Percentiles rank a stretch among this genome's conserved stretches.
Conservation (phyloP, 1,140 invertebrate genomes). For the Caenorhabditis tropicalis region DNA sequence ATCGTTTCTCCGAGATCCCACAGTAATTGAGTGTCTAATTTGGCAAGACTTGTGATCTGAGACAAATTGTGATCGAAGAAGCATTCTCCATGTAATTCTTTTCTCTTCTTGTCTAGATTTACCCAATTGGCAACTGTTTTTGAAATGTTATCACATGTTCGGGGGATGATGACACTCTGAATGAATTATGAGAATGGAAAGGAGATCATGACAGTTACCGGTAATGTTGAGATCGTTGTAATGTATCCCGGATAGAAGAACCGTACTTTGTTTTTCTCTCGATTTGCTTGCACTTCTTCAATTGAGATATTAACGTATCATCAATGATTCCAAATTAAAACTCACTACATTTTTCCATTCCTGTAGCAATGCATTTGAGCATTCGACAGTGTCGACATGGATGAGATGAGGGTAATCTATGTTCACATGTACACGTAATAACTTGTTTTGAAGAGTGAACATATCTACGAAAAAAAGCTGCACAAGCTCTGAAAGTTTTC, state of each 20-base stretch:
- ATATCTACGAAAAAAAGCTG: constrained; percentile 11
- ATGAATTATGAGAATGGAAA: neutral
- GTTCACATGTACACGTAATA: neutral
- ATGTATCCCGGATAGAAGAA: neutral
- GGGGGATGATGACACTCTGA: neutral
- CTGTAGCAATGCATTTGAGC: neutral
- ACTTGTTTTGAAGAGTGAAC: neutral
- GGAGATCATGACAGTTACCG: neutral
- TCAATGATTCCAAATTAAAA: neutral
- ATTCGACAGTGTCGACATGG: constrained; percentile 14
- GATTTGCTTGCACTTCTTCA: neutral
- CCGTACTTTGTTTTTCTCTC: neutral
- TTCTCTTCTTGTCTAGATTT: neutral
- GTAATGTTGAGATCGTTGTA: neutral
- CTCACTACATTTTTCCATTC: neutral
- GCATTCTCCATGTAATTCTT: neutral
- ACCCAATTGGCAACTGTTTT: neutral
- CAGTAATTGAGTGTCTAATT: neutral
- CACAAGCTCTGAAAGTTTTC: neutral
- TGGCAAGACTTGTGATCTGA: neutral
- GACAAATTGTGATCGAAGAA: neutral
- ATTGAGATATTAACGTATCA: neutral
- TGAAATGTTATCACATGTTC: neutral
- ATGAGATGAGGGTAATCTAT: neutral
- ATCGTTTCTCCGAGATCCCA: neutral